Evolutionary conservation across 2,797 vertebrate species (phyloP).

Genomic region (Hemibagrus guttatus): DNA sequence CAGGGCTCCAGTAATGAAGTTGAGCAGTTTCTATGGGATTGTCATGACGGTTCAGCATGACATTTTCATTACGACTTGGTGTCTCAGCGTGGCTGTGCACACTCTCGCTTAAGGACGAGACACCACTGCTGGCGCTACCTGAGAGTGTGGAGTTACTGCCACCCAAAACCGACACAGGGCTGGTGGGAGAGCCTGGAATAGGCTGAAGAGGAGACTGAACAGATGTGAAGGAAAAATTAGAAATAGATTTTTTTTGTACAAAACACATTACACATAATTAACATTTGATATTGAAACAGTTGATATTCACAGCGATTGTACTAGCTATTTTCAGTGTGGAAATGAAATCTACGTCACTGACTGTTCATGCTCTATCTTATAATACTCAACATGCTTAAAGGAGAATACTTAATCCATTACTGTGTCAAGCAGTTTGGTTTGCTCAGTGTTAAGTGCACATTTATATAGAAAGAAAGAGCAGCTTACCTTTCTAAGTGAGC

Average conservation of each 20-base stretch:
- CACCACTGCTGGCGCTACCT: conserved; percentile 96
- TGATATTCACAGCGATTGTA: not conserved
- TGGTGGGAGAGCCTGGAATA: conserved; percentile 97
- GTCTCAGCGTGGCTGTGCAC: conserved; percentile 46
- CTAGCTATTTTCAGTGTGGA: not conserved
- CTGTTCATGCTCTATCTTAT: not conserved
- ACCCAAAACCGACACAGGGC: conserved; percentile 93
- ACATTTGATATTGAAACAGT: too few species aligned
- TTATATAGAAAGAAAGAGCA: conserved; percentile 4
- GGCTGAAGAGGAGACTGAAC: conserved; percentile 94
- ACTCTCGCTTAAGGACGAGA: conserved; percentile 96
- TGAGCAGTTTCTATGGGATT: conserved; percentile 92
- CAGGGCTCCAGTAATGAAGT: conserved; percentile 82
- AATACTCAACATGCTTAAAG: not conserved
- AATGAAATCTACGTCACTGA: not conserved
- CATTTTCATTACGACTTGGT: conserved; percentile 56
- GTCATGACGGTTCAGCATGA: conserved; percentile 86
- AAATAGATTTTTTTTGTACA: not conserved
- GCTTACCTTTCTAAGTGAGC: conserved; percentile 94
- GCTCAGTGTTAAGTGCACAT: not conserved
- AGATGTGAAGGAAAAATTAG: not conserved
- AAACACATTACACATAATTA: not conserved
- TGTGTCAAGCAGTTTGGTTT: not conserved
- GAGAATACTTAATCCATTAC: not conserved
- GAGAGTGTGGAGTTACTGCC: conserved; percentile 98